Conservation (phyloP, 2,888 invertebrate genomes). For the Rhingia rostrata region DNA sequence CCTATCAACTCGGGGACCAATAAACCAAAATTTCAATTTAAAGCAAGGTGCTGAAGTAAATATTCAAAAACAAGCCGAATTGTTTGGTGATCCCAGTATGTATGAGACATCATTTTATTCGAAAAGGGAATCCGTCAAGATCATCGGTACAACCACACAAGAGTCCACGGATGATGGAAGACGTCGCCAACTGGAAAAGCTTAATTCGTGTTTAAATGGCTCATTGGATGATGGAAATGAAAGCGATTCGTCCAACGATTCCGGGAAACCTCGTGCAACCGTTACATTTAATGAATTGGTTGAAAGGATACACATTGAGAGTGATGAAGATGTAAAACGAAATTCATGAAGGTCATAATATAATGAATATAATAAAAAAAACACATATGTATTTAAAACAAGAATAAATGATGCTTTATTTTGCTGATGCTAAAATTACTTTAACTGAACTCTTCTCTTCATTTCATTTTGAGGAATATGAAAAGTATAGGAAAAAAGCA, state of each 20-base stretch:
- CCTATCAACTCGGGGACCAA: neutral
- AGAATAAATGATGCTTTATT: neutral
- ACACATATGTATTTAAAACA: too few relatives aligned
- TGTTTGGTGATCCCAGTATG: neutral
- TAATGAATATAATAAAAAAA: too few relatives aligned
- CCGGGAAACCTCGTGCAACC: slow-evolving; percentile 83
- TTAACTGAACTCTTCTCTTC: too few relatives aligned
- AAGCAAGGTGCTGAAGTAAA: slow-evolving; percentile 40
- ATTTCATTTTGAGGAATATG: too few relatives aligned
- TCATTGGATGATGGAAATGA: slow-evolving; percentile 13
- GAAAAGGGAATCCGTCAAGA: slow-evolving; percentile 45
- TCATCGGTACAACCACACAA: slow-evolving; percentile 49
- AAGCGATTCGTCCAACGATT: slow-evolving; percentile 35
- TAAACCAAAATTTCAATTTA: slow-evolving; percentile 32
- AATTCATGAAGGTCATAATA: neutral
- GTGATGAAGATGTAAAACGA: slow-evolving; percentile 29
- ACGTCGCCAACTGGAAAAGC: slow-evolving; percentile 32
- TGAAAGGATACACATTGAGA: slow-evolving; percentile 84
- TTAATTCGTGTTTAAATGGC: slow-evolving; percentile 6
- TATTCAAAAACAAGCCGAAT: slow-evolving; percentile 13
- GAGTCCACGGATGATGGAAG: slow-evolving; percentile 62
- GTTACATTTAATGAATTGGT: slow-evolving; percentile 85
- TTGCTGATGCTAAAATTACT: neutral
- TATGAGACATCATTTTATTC: slow-evolving; percentile 36
- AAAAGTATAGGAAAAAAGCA: too few relatives aligned